These are phyloP conservation scores for Alfaro cultratus DNA, from an alignment of 2,797 vertebrate species.

Conservation along the genomic window DNA sequence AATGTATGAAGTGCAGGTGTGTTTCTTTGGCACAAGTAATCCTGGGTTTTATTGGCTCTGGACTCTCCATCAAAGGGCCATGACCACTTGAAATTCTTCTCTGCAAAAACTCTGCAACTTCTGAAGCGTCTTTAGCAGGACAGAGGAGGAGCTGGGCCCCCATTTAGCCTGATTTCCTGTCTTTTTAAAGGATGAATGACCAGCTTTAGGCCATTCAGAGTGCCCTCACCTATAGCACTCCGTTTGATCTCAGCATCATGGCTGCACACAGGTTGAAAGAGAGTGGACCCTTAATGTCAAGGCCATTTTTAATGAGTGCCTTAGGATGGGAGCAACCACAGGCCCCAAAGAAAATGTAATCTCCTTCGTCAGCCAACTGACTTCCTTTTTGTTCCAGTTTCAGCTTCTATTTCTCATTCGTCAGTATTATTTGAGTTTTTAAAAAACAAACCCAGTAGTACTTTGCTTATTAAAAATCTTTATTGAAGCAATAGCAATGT, in stretches of 20 bases:
- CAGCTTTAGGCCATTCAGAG: conserved; percentile 80
- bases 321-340: conserved; percentile 68
- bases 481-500: conserved; percentile 19
- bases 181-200: conserved; percentile 81
- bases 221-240: conserved; percentile 73
- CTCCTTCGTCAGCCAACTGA: conserved; percentile 57
- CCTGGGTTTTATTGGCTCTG: conserved; percentile 70
- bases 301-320: conserved; percentile 77
- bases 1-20: conserved; percentile 75
- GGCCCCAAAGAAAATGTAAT: conserved; percentile 68
- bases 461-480: conserved; percentile 25
- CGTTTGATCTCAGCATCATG: conserved; percentile 81
- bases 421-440: conserved; percentile 12
- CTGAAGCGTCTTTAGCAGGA: conserved; percentile 69
- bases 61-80: conserved; percentile 65
- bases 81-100: conserved; percentile 79
- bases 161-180: conserved; percentile 83
- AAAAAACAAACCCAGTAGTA: conserved; percentile 22
- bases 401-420: conserved; percentile 38
- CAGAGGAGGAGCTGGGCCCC: conserved; percentile 69
- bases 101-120: conserved; percentile 71
- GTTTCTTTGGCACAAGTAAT: conserved; percentile 76
- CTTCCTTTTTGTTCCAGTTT: conserved; percentile 60
- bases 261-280: conserved; percentile 75
- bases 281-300: conserved; percentile 76